These are phyloP conservation scores for Ictinia mississippiensis DNA, from an alignment of 2,797 vertebrate genomes.

Conservation along the genomic window DNA sequence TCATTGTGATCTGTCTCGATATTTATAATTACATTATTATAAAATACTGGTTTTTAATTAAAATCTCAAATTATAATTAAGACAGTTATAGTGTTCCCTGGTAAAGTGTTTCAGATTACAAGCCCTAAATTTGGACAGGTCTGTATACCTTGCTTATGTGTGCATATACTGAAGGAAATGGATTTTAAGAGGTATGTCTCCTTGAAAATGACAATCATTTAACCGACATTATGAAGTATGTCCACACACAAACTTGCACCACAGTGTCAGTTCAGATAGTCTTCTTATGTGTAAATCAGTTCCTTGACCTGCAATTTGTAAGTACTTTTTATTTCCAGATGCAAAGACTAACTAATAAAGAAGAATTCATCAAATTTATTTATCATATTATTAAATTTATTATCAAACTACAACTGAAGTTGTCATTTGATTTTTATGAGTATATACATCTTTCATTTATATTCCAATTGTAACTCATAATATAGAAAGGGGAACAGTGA, in stretches of 20 bases:
- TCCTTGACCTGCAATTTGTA: neutral
- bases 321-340: neutral
- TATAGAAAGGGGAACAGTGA: slow-evolving; percentile 86
- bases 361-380: neutral
- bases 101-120: neutral
- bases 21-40: neutral
- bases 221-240: neutral
- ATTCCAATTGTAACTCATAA: slow-evolving; percentile 9
- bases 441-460: neutral
- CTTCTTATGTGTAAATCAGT: neutral
- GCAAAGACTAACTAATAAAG: neutral
- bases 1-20: neutral
- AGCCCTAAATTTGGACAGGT: neutral
- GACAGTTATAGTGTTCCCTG: neutral
- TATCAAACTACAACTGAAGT: neutral
- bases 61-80: neutral
- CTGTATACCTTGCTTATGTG: neutral
- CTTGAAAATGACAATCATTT: neutral
- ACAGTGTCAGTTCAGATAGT: neutral
- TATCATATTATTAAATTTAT: neutral
- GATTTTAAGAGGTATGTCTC: neutral
- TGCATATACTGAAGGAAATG: neutral
- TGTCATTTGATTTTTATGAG: neutral
- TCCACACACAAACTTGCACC: neutral
- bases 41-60: neutral